Percentiles rank a stretch among this genome's conserved stretches.
These are phyloP conservation scores for Lycorma delicatula DNA, from an alignment of 1,140 invertebrate genomes.

Conservation along the genomic window DNA sequence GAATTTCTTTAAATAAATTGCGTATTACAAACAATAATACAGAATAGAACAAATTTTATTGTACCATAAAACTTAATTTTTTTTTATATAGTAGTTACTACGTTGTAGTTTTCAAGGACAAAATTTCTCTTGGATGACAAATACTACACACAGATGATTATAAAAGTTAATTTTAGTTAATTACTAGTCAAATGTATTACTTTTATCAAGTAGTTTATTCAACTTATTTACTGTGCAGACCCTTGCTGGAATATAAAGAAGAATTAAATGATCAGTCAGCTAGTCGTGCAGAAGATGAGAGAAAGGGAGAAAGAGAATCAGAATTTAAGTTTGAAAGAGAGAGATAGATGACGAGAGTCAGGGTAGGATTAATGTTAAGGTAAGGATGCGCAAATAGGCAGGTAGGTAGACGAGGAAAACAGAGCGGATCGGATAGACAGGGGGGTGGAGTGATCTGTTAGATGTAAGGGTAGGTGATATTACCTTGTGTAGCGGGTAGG, in stretches of 20 bases:
- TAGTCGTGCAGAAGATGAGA: background rate
- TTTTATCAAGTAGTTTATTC: too few species aligned
- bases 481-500: background rate
- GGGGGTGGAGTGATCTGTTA: background rate
- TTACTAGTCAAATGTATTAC: too few species aligned
- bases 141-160: too few species aligned
- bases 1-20: too few species aligned
- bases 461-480: background rate
- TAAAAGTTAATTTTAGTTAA: too few species aligned
- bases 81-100: too few species aligned
- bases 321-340: background rate
- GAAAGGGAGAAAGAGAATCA: background rate
- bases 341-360: background rate
- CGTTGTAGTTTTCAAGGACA: too few species aligned
- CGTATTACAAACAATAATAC: too few species aligned
- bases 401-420: background rate
- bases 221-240: too few species aligned
- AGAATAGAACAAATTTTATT: too few species aligned
- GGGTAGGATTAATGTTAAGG: slow-evolving; percentile 2
- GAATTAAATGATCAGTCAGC: background rate
- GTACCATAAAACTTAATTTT: too few species aligned
- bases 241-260: slow-evolving; percentile 4
- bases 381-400: background rate
- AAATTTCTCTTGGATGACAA: too few species aligned
- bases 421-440: background rate